Conservation (phyloP, 2,888 invertebrate species). For the Dryococelus australis region DNA sequence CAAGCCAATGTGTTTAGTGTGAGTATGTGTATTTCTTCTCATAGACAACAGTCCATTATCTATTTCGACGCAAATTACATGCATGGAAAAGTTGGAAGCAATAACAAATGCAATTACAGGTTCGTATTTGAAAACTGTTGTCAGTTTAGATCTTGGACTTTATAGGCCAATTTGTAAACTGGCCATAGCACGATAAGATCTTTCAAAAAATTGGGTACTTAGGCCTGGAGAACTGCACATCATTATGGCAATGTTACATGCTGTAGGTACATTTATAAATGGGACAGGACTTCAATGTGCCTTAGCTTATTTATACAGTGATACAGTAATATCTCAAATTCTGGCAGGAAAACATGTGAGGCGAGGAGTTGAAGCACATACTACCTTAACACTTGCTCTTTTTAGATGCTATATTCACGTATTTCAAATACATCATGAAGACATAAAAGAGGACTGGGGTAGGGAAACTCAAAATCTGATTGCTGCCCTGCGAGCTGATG, state of each 20-base stretch:
- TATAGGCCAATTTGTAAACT: constrained; percentile 27
- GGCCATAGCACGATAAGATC: neutral
- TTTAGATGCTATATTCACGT: neutral
- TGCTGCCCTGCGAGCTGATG: neutral
- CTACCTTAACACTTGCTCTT: constrained; percentile 5
- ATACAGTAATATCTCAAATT: constrained; percentile 18
- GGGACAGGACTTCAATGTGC: too few relatives aligned
- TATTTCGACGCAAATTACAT: neutral
- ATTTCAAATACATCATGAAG: neutral
- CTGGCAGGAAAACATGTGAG: constrained; percentile 29
- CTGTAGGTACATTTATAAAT: constrained; percentile 29
- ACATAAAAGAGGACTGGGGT: neutral
- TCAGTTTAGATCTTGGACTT: constrained; percentile 26
- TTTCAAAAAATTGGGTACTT: neutral
- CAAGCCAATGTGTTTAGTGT: neutral
- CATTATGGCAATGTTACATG: constrained; percentile 23
- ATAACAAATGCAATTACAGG: neutral
- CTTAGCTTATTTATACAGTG: constrained; percentile 4
- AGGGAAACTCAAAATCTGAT: neutral
- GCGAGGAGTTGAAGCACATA: constrained; percentile 18
- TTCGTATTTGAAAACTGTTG: constrained; percentile 21
- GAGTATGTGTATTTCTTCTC: constrained; percentile 23
- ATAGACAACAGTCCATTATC: neutral
- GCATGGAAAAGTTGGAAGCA: neutral
- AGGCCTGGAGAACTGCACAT: neutral